Base-by-base conservation (phyloP, 2,888 invertebrate genomes). In the Atherix ibis region DNA sequence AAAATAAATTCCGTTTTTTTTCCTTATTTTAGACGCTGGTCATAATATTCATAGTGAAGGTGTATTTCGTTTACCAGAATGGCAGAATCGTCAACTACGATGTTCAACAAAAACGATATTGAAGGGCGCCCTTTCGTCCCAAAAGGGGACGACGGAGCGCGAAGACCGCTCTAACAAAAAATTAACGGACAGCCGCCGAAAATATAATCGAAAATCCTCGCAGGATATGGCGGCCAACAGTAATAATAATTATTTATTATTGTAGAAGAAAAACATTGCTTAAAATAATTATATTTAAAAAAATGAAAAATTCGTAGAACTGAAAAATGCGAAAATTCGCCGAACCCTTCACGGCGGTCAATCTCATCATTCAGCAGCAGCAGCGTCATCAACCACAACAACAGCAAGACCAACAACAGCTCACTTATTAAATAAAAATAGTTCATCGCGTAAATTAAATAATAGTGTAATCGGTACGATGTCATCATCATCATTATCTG, bases 61-160 rank as follows among this genome's bases (percentile, higher is more conserved):
- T 42, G 68, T 80, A 45, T 68, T 76, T 63, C 76, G 79, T 45
- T 74, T 77, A 45, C 63, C 76, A 36, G 84, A 87, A 53, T 85
- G 85, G 82, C 83, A 85, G 48, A 74, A 54, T 42, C 56, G 60
- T 32, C 50, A 57, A 10, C 51, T 52, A 46, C 59, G 61, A 27
- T 49, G 51, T 42, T 51, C 56, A 43, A 45, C 58, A 19, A 61
- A 44, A 36, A 18, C 43, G 54, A 59, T 57, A 46, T 58, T 65
- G 40, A 65, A 75, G 51, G 72, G 73, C 48, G 66, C 71, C 53
- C 54, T 68, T 27, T 52, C 58, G 37, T 52, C 52, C 2, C 56
- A 54, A 22, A 50, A 47, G 44, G n/a, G n/a, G n/a, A 56, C 53
- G 40, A 54, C 55, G 18, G 58, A 58, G 45, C 58, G 59, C 18